Percentiles rank a stretch among this genome's conserved stretches.
Conservation (phyloP, 2,888 invertebrate species). For the Zygogramma bicolorata region DNA sequence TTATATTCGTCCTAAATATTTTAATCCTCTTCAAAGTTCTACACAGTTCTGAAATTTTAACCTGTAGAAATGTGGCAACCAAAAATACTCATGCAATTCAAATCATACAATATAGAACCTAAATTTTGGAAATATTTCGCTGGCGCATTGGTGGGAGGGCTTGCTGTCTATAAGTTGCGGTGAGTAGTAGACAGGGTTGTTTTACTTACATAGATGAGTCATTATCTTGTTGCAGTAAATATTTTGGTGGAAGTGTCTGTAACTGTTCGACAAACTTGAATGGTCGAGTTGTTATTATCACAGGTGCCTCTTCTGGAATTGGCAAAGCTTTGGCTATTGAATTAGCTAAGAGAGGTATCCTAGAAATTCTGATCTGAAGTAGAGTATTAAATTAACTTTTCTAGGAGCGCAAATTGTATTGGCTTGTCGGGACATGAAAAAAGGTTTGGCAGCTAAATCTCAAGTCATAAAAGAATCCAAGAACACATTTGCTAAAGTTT, state of each 20-base stretch:
- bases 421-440: conserved; percentile 69
- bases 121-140: too few species aligned
- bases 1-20: too few species aligned
- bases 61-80: too few species aligned
- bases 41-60: too few species aligned
- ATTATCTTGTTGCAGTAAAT: conserved; percentile 59
- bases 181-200: too few species aligned
- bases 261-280: conserved; percentile 60
- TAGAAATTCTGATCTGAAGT: too few species aligned
- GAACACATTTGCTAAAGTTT: conserved; percentile 54
- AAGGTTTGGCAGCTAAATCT: conserved; percentile 65
- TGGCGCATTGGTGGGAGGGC: too few species aligned
- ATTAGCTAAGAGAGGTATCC: conserved; percentile 68
- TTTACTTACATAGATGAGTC: too few species aligned
- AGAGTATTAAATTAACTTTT: too few species aligned
- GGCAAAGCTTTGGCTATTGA: conserved; percentile 71
- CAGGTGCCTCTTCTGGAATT: conserved; percentile 73
- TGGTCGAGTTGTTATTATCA: conserved; percentile 70
- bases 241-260: conserved; percentile 63
- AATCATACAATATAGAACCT: too few species aligned
- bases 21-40: too few species aligned
- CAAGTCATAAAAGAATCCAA: conserved; percentile 61
- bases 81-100: too few species aligned
- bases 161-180: neutral
- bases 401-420: conserved; percentile 69